Evolutionary conservation across 2,888 invertebrate species (phyloP).

Genomic region (Caradrina clavipalpis): DNA sequence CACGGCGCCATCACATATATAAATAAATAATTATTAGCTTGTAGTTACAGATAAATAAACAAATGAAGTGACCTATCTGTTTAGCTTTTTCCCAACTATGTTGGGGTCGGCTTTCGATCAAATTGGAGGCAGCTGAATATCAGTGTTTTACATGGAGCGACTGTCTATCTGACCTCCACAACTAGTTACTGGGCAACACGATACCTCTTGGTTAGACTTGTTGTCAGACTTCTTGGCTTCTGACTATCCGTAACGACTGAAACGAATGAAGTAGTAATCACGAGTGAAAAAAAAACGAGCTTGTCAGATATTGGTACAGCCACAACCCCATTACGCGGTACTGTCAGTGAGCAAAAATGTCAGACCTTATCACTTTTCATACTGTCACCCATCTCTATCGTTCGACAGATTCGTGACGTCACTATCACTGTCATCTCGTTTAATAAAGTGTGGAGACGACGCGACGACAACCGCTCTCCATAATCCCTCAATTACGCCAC

Average conservation of each 20-base stretch:
- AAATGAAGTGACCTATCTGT: too few species aligned
- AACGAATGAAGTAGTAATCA: too few species aligned
- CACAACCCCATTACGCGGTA: too few species aligned
- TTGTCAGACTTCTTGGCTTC: too few species aligned
- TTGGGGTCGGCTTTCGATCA: too few species aligned
- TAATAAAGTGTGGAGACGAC: not conserved
- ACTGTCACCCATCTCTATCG: not conserved
- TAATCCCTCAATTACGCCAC: slow-evolving; percentile 9
- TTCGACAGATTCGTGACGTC: not conserved
- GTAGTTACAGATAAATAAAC: slow-evolving; percentile 13
- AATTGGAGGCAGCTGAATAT: too few species aligned
- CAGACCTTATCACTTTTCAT: not conserved
- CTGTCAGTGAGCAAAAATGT: not conserved
- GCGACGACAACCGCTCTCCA: not conserved
- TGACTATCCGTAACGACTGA: too few species aligned
- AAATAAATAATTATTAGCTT: slow-evolving; percentile 15
- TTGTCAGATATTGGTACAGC: not conserved
- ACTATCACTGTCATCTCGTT: slow-evolving; percentile 8
- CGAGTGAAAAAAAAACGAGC: not conserved
- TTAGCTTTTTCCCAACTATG: too few species aligned
- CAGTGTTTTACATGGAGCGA: too few species aligned
- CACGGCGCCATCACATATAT: slow-evolving; percentile 25
- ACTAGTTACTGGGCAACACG: too few species aligned
- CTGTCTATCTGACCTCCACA: too few species aligned
- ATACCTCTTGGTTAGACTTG: too few species aligned